Conservation (phyloP, 2,113 vertebrate genomes). For the Odocoileus hemionus region DNA sequence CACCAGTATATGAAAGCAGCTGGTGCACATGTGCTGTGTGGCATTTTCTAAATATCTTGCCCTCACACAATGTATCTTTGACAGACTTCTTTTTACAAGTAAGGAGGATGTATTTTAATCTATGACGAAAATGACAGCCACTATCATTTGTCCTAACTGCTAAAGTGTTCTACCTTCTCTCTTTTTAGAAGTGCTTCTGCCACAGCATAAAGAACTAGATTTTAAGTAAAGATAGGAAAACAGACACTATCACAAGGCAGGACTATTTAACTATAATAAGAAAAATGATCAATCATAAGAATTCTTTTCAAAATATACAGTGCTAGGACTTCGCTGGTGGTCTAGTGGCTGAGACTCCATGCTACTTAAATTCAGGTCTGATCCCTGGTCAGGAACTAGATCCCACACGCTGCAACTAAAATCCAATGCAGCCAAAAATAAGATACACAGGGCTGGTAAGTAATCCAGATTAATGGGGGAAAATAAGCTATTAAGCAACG, state of each 20-base stretch:
- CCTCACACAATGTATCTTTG: not conserved
- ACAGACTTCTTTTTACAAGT: not conserved
- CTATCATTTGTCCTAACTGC: not conserved
- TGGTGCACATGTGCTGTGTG: not conserved
- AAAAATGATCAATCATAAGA: slow-evolving; percentile 1
- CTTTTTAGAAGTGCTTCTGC: slow-evolving; percentile 7
- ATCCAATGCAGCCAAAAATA: not conserved
- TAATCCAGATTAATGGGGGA: not conserved
- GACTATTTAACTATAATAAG: not conserved
- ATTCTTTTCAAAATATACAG: not conserved
- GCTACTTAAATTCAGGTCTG: not conserved
- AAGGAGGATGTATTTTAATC: not conserved
- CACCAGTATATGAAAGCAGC: not conserved
- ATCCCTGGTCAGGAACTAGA: not conserved
- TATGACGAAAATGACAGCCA: slow-evolving; percentile 6
- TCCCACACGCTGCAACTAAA: not conserved
- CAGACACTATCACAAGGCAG: not conserved
- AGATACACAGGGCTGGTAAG: not conserved
- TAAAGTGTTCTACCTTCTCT: slow-evolving; percentile 12
- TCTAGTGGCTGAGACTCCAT: not conserved
- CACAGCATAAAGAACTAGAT: not conserved
- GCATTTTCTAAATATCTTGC: slow-evolving; percentile 24
- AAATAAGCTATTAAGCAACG: not conserved
- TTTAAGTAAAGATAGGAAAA: slow-evolving; percentile 17
- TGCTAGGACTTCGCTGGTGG: not conserved